phyloP scores from a whole-genome alignment of 2,113 vertebrate genomes.

The Ochotona curzoniae region DNA sequence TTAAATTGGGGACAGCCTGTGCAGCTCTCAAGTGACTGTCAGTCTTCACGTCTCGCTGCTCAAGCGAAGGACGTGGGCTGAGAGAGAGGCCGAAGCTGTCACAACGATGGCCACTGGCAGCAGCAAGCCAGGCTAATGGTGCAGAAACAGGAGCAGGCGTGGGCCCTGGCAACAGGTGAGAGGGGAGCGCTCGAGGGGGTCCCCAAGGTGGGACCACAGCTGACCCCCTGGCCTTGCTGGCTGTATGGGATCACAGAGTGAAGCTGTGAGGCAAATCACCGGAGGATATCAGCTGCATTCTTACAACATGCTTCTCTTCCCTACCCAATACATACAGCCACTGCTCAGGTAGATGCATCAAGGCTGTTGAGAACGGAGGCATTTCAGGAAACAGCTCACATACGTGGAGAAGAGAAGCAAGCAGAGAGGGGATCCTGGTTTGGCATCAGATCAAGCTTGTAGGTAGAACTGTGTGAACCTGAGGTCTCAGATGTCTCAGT shows the following conservation, averaged over 20 bases:
- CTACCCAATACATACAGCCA: rapidly evolving
- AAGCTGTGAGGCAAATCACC: neutral
- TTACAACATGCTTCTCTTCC: neutral
- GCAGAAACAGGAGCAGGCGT: slow-evolving; percentile 51
- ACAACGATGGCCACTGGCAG: neutral
- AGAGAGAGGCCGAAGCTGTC: slow-evolving; percentile 42
- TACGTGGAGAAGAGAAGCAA: too few relatives aligned
- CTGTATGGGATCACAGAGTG: neutral
- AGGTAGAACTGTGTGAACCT: neutral
- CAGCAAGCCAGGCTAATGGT: slow-evolving; percentile 59
- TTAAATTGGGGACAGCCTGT: slow-evolving; percentile 63
- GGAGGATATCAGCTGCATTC: neutral
- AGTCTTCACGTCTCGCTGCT: slow-evolving; percentile 60
- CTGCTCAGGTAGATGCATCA: neutral
- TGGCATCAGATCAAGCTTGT: neutral
- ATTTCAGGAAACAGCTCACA: neutral
- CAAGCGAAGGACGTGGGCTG: slow-evolving; percentile 35
- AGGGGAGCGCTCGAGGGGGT: neutral
- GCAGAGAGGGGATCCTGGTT: neutral
- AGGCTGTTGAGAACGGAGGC: neutral
- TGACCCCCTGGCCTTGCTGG: neutral
- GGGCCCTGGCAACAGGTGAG: slow-evolving; percentile 21
- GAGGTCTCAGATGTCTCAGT: neutral
- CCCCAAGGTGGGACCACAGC: neutral
- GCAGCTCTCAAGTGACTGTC: slow-evolving; percentile 56